Percentiles rank a stretch among this genome's conserved stretches.
Evolutionary conservation across 2,888 invertebrate species (phyloP).

Genomic region (Napeogenes sylphis): DNA sequence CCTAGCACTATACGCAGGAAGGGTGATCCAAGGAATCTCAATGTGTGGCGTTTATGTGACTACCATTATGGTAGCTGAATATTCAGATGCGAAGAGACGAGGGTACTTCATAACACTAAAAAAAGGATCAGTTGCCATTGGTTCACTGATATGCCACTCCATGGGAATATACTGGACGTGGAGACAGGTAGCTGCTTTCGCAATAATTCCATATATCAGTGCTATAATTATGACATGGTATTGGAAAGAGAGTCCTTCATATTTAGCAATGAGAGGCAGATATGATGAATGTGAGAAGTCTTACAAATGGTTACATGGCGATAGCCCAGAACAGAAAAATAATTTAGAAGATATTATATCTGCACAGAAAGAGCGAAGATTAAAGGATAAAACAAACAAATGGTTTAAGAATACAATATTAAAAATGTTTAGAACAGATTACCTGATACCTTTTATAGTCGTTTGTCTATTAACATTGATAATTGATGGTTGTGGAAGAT

Average conservation of each 20-base stretch:
- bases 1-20: slow-evolving; percentile 35
- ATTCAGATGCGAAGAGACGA: slow-evolving; percentile 39
- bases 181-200: slow-evolving; percentile 39
- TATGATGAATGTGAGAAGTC: slow-evolving; percentile 41
- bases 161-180: slow-evolving; percentile 37
- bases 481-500: slow-evolving; percentile 43
- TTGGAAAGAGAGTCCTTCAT: slow-evolving; percentile 47
- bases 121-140: slow-evolving; percentile 20
- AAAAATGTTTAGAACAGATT: slow-evolving; percentile 36
- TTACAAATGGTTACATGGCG: slow-evolving; percentile 42
- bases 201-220: slow-evolving; percentile 23
- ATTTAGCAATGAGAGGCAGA: slow-evolving; percentile 41
- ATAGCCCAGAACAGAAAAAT: slow-evolving; percentile 29
- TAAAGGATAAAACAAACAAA: slow-evolving; percentile 19
- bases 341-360: slow-evolving; percentile 36
- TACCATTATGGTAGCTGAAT: slow-evolving; percentile 43
- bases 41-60: slow-evolving; percentile 40
- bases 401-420: slow-evolving; percentile 23
- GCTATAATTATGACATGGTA: slow-evolving; percentile 36
- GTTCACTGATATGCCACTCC: slow-evolving; percentile 39
- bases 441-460: slow-evolving; percentile 40
- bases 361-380: slow-evolving; percentile 24
- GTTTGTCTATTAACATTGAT: slow-evolving; percentile 37
- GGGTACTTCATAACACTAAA: slow-evolving; percentile 39
- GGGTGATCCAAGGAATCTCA: slow-evolving; percentile 42